Base-by-base conservation (phyloP, 2,797 vertebrate genomes). In the Zalophus californianus region DNA sequence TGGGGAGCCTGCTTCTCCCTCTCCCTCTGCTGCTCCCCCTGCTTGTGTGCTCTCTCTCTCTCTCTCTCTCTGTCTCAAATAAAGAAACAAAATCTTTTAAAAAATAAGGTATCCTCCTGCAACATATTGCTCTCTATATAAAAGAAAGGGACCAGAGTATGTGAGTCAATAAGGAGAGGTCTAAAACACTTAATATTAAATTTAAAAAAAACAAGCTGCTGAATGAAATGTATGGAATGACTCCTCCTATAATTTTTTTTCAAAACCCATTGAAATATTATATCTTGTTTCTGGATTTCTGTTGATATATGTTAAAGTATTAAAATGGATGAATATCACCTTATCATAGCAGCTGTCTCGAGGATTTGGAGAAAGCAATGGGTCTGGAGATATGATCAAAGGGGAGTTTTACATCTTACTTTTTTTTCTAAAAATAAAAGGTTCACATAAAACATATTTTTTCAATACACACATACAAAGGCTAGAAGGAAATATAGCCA, bases 271-370 rank as follows among this genome's bases (percentile, higher is more conserved):
- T 80, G 41, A 80, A 82, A 77, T 73, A 78, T 72, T 75, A 41
- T 2, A 73, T n/a, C 50, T 79, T 75, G 18, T 89, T 92, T 80
- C 35, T 86, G 41, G 44, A 82, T 97, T 96, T 95, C 68, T 94
- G 48, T 44, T 94, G 50, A 56, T 86, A 5, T 25, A 90, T 79
- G 5, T 52, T 70, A 78, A 93, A 94, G 12, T 90, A 79, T 93
- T 96, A 38, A 68, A 64, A 89, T 95, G 12, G 44, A 80, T 90
- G 58, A 54, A 38, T 83, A 77, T 85, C 62, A 86, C 60, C 6
- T 90, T 38, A 88, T 44, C 13, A 50, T 54, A 87, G 38, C 73
- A 18, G 9, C 54, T 92, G n/a, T 60, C 58, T 94, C 80, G 32
- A 23, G 41, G 11, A 66, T 96, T 85, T 7, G 3, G 20, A 94